phyloP scores from a whole-genome alignment of 1,140 invertebrate species.

The Monochamus saltuarius region DNA sequence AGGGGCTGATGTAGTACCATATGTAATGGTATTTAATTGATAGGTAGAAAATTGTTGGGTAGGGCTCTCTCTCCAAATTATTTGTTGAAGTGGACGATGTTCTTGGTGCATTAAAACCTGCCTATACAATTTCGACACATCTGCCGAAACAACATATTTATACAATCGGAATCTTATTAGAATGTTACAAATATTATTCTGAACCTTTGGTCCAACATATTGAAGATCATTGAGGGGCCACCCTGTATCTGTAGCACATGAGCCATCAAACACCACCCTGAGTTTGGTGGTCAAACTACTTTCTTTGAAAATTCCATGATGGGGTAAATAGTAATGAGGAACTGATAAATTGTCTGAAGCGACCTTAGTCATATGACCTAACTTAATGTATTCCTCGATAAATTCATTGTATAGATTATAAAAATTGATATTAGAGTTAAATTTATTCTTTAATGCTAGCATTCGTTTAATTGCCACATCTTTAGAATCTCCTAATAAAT shows the following conservation, averaged over 20 bases:
- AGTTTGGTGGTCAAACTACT: constrained; percentile 28
- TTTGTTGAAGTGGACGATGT: constrained; percentile 44
- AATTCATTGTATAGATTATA: too few species aligned
- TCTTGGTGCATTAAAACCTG: constrained; percentile 45
- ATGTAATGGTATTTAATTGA: constrained; percentile 42
- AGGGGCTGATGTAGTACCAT: constrained; percentile 42
- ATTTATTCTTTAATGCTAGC: too few species aligned
- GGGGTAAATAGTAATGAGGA: constrained; percentile 29
- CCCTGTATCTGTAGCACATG: constrained; percentile 29
- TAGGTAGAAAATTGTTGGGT: constrained; percentile 29
- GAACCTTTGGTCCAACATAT: constrained; percentile 45
- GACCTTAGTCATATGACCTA: too few species aligned
- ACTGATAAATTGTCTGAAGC: too few species aligned
- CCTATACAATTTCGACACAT: constrained; percentile 54
- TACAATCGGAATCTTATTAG: constrained; percentile 41
- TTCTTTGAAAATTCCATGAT: constrained; percentile 34
- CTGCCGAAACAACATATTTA: constrained; percentile 37
- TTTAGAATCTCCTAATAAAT: too few species aligned
- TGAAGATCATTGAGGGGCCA: constrained; percentile 44
- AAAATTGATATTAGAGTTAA: too few species aligned
- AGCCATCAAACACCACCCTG: constrained; percentile 50
- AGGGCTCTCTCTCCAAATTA: constrained; percentile 44
- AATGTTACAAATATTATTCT: constrained; percentile 41
- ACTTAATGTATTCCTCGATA: too few species aligned
- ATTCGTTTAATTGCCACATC: too few species aligned